Evolutionary conservation across 2,888 invertebrate genomes (phyloP), one percentile per base, ranked within the genome.

Genomic region (Agrotis segetum): DNA sequence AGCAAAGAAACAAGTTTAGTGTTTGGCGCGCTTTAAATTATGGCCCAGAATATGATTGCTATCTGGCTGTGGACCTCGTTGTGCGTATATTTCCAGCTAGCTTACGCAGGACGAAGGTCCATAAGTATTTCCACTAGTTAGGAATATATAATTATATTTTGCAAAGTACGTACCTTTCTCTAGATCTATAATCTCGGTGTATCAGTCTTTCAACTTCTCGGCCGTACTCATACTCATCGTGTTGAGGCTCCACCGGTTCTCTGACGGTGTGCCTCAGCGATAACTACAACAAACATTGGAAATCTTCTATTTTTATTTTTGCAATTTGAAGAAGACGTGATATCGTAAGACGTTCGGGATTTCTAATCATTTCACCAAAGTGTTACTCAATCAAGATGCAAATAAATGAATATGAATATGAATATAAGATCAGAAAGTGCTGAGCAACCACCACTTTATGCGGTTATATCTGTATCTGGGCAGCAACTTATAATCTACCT

Each of bases 171-270:
- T 85, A 96, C 96, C 96, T 96, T 88, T 96, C 96, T 92, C 95
- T 96, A 96, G 96, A 96, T 96, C 96, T 96, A 96, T 96, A 96
- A 91, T 96, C 96, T 94, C 96, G 94, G 92, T 96, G 96, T 94
- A 96, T 96, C 96, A 96, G 96, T 96, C 96, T 96, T 96, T 96
- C 96, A 94, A 96, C 96, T 94, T 96, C 96, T 93, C 96, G 92
- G 92, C 95, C 95, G 88, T 96, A 96, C 90, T 96, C 96, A 91
- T 95, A 96, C 93, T 96, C 92, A 91, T 96, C 96, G 92, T 97
- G 95, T 89, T 97, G 89, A 90, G 97, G 96, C 90, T 97, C 96
- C 92, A 95, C 93, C 82, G 95, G 94, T 87, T 96, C 95, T 91
- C 95, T 91, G 72, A 94, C 92, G 84, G 95, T 94, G 88, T 95